These are phyloP conservation scores for Ichneumoninae sp. DNA, from an alignment of 2,888 invertebrate genomes.

Conservation along the genomic window DNA sequence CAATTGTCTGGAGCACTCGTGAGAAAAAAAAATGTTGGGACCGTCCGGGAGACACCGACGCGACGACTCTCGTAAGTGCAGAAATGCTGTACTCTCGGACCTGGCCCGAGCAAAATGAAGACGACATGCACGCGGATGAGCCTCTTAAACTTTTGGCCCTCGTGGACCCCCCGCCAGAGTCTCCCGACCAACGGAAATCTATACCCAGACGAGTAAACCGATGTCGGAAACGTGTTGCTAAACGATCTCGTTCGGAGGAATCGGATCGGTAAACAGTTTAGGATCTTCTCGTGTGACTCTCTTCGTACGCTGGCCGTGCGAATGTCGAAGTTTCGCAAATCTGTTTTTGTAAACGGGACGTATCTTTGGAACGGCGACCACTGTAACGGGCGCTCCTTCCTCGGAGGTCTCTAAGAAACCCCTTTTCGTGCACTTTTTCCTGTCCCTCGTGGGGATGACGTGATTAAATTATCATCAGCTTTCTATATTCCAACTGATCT, in stretches of 20 bases:
- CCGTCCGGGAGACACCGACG: constrained; percentile 62
- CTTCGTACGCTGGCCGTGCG: too few relatives aligned
- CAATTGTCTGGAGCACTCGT: constrained; percentile 80
- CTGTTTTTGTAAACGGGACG: too few relatives aligned
- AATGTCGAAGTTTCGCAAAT: too few relatives aligned
- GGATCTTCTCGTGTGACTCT: too few relatives aligned
- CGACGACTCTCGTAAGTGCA: constrained; percentile 65
- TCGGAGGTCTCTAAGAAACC: too few relatives aligned
- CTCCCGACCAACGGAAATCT: constrained; percentile 59
- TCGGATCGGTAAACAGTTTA: background rate
- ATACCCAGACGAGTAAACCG: constrained; percentile 17
- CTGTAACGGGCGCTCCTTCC: too few relatives aligned
- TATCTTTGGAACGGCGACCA: too few relatives aligned
- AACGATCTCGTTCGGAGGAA: background rate
- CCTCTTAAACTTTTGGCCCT: constrained; percentile 42
- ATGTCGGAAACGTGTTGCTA: constrained; percentile 29
- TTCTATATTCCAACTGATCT: too few relatives aligned
- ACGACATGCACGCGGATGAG: constrained; percentile 42
- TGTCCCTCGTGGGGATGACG: too few relatives aligned
- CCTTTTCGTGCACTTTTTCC: too few relatives aligned
- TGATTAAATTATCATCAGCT: too few relatives aligned
- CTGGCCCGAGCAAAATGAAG: constrained; percentile 30
- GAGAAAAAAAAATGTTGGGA: constrained; percentile 71
- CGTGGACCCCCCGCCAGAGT: constrained; percentile 41
- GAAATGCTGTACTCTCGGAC: constrained; percentile 62